Conservation (phyloP, 2,888 invertebrate genomes). For the Lasius fuliginosus region DNA sequence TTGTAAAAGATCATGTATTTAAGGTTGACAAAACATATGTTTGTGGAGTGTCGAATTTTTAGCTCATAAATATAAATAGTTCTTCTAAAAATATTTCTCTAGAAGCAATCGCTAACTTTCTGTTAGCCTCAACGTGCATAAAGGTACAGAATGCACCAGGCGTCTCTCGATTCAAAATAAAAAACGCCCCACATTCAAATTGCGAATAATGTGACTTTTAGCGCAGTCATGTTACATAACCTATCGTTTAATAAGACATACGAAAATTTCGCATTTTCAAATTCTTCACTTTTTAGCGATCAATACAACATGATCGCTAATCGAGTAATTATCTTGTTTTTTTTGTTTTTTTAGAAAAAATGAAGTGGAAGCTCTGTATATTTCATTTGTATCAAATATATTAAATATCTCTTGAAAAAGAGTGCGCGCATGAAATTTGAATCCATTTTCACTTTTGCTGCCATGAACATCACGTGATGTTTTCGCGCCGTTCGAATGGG, state of each 20-base stretch:
- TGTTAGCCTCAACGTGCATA: conserved; percentile 48
- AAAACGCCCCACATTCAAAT: conserved; percentile 16
- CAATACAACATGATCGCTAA: neutral
- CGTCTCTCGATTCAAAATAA: conserved; percentile 81
- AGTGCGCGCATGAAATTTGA: neutral
- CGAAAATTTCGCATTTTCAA: conserved; percentile 63
- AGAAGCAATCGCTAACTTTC: conserved; percentile 15
- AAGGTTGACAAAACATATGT: too few relatives aligned
- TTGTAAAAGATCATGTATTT: too few relatives aligned
- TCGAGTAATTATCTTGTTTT: neutral
- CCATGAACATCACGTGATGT: conserved; percentile 6
- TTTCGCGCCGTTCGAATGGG: conserved; percentile 20
- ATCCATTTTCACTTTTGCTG: conserved; percentile 2
- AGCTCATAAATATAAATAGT: neutral
- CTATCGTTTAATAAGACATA: neutral
- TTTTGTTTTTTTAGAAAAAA: neutral
- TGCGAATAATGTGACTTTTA: conserved; percentile 26
- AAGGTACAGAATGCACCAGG: conserved; percentile 79
- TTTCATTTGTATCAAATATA: neutral
- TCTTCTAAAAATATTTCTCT: neutral
- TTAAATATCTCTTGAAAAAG: neutral
- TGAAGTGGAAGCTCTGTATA: neutral
- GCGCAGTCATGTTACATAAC: neutral
- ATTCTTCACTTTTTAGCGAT: neutral
- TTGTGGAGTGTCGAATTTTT: neutral